A percentile compares a stretch with the other conserved stretches of the same genome.
Conservation (phyloP, 2,113 vertebrate species). For the Eurystomus gularis region DNA sequence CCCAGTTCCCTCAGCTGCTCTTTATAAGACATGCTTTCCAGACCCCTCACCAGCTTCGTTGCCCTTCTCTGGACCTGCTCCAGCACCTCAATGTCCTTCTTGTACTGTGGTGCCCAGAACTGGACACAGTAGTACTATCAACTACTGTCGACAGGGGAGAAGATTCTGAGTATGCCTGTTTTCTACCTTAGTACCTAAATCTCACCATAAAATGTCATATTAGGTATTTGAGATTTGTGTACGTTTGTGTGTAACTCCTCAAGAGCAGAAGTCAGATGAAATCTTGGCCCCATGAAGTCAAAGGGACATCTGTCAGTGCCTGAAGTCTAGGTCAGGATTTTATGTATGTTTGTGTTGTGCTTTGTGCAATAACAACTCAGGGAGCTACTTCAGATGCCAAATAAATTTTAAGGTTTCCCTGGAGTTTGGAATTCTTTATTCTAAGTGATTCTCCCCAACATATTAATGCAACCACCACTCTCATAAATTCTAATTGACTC, state of each 20-base stretch:
- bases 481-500: constrained; percentile 17
- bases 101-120: too few relatives aligned
- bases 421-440: constrained; percentile 15
- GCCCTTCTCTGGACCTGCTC: too few relatives aligned
- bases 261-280: background rate
- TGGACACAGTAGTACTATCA: too few relatives aligned
- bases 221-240: background rate
- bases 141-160: background rate
- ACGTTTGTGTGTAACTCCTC: background rate
- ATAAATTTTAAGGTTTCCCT: constrained; percentile 7
- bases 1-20: too few relatives aligned
- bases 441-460: constrained; percentile 3
- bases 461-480: constrained; percentile 26
- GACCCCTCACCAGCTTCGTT: too few relatives aligned
- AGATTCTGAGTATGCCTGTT: background rate
- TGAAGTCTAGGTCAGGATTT: background rate
- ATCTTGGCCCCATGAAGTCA: background rate
- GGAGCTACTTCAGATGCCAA: constrained; percentile 26
- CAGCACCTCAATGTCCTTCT: too few relatives aligned
- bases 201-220: background rate
- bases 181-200: background rate
- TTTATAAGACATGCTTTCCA: too few relatives aligned
- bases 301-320: background rate
- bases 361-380: background rate
- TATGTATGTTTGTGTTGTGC: background rate